Evolutionary conservation across 2,888 invertebrate species (phyloP), one percentile per base, ranked within the genome.

Genomic region (Melinaea menophilus): DNA sequence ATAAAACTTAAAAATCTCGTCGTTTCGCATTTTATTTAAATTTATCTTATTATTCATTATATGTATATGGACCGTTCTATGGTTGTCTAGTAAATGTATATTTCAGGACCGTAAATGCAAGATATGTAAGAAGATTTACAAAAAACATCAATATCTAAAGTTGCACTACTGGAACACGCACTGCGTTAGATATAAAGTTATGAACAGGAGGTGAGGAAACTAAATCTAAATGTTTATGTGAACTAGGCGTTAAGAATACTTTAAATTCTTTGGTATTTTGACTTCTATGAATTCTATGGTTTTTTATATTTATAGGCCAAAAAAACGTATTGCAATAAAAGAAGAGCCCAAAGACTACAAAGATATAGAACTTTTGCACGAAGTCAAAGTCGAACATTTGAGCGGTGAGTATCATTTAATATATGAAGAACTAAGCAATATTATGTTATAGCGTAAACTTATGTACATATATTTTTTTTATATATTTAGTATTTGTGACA

Each of bases 141-240:
- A 79, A 35, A 72, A 70, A 2, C 72, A 72, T 13, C 35, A 47
- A 0, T 75, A 76, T 11, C 63, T 87, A 2, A 79, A 79, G 4
- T 31, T 67, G 0, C 87, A 87, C 55, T 86, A 84, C 63, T 72
- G 76, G 67, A 77, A 69, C 1, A 65, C 69, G 0, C 87, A 88
- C 45, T 74, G 75, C 3, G 63, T 84, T 1, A 66, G 65, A 35
- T 82, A 81, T 59, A 77, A 73, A 13, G 31, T 51, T 12, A 67
- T 77, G 2, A 47, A 58, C 1, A 63, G 57, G 33, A 57, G 58
- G 35, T 37, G 4, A 31, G 11, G 3, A 9, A 31, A 31, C 22
- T 3, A 13, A 22, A 3, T n/a, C 22, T n/a, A 7, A 51, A 9
- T 9, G 3, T 31, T 31, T 13, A 3, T 4, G 7, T 48, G 2